Evolutionary conservation across 2,797 vertebrate species (phyloP).

Genomic region (Serranus cabrilla): DNA sequence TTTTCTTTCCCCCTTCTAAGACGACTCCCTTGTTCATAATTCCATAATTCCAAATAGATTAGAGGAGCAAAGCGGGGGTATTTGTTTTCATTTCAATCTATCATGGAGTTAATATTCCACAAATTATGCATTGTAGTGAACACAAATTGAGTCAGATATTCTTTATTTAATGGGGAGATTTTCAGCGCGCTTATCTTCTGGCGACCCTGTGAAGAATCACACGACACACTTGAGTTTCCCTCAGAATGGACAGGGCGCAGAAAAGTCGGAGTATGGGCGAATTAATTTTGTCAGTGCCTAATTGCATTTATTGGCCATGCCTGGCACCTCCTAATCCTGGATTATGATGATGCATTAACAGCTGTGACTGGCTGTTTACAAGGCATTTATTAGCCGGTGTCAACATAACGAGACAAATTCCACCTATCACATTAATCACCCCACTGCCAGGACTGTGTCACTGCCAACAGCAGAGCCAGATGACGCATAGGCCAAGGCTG

Average conservation of each 20-base stretch:
- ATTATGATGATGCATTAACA: conserved; percentile 91
- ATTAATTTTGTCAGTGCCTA: conserved; percentile 86
- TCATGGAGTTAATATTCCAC: conserved; percentile 52
- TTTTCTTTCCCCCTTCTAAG: conserved; percentile 6
- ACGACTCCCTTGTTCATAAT: conserved; percentile 35
- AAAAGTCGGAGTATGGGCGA: conserved; percentile 74
- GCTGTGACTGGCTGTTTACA: conserved; percentile 89
- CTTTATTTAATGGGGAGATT: conserved; percentile 57
- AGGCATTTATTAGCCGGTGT: conserved; percentile 88
- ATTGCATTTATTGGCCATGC: conserved; percentile 89
- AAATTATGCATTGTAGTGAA: conserved; percentile 40
- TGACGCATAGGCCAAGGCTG: conserved; percentile 62
- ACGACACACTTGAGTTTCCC: conserved; percentile 59
- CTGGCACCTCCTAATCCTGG: conserved; percentile 88
- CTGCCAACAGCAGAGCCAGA: conserved; percentile 66
- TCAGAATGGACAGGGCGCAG: conserved; percentile 61
- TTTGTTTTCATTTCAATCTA: conserved; percentile 70
- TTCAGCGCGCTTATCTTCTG: conserved; percentile 35
- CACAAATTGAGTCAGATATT: conserved; percentile 61
- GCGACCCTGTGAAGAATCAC: conserved; percentile 43
- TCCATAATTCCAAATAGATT: conserved; percentile 46
- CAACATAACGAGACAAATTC: conserved; percentile 88
- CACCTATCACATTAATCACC: conserved; percentile 88
- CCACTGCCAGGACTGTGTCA: conserved; percentile 79
- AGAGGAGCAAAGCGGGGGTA: conserved; percentile 29